A percentile compares a stretch with the other conserved stretches of the same genome.
phyloP scores from a whole-genome alignment of 2,888 invertebrate genomes.

The Prosopocoilus inquinatus region DNA sequence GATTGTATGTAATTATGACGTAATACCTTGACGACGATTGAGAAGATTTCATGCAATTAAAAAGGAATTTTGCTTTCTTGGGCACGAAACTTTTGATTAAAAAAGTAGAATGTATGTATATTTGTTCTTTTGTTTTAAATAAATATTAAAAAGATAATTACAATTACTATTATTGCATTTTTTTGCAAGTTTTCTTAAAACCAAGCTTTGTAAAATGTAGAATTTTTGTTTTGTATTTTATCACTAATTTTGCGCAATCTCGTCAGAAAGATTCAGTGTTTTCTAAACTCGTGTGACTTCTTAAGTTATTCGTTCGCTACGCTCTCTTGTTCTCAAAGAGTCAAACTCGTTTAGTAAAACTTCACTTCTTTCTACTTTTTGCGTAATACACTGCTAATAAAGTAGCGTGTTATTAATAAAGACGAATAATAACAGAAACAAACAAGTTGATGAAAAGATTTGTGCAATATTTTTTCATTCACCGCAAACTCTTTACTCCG shows the following conservation, averaged over 20 bases:
- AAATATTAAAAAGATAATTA: not conserved
- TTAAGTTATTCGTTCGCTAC: too few relatives aligned
- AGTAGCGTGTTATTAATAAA: too few relatives aligned
- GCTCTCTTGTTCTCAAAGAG: too few relatives aligned
- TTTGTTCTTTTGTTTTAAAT: not conserved
- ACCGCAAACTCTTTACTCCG: not conserved
- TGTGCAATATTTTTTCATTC: not conserved
- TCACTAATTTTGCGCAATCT: not conserved
- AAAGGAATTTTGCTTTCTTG: not conserved
- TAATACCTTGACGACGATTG: not conserved
- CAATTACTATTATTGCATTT: not conserved
- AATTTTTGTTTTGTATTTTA: not conserved
- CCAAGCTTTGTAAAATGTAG: not conserved
- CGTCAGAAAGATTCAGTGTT: too few relatives aligned
- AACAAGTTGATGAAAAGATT: not conserved
- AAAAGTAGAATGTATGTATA: not conserved
- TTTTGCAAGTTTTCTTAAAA: not conserved
- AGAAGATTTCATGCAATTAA: not conserved
- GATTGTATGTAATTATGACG: constrained; percentile 39
- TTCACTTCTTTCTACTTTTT: too few relatives aligned
- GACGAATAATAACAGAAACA: too few relatives aligned
- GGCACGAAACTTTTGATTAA: not conserved
- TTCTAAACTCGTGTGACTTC: too few relatives aligned
- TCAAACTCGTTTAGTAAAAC: too few relatives aligned
- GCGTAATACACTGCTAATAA: too few relatives aligned